phyloP scores from a whole-genome alignment of 2,113 vertebrate genomes.

The Narcine bancroftii region DNA sequence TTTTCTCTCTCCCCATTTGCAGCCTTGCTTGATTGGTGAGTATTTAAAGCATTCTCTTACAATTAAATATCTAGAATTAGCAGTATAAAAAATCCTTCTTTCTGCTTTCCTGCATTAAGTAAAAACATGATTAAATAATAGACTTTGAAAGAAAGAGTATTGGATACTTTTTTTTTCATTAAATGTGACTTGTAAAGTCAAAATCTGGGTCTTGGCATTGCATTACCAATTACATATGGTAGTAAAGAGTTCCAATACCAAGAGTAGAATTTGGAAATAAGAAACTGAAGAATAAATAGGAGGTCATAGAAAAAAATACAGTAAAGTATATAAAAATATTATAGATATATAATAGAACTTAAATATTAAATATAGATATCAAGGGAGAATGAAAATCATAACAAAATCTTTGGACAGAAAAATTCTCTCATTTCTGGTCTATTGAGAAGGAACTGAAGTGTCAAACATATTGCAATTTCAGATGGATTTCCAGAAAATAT shows the following conservation, averaged over 20 bases:
- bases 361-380: background rate
- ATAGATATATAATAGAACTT: background rate
- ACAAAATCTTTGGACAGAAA: background rate
- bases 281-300: background rate
- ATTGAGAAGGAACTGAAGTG: background rate
- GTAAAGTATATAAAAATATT: background rate
- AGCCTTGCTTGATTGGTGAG: too few relatives aligned
- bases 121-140: background rate
- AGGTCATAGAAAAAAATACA: background rate
- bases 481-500: background rate
- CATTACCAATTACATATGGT: background rate
- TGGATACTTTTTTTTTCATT: background rate
- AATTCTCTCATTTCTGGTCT: background rate
- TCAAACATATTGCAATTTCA: background rate
- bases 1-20: too few relatives aligned
- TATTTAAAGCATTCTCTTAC: too few relatives aligned
- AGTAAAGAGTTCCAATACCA: background rate
- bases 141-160: background rate
- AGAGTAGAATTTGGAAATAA: background rate
- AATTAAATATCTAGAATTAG: too few relatives aligned
- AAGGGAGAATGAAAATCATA: background rate
- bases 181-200: background rate
- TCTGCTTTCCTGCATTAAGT: background rate
- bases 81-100: background rate
- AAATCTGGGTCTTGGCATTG: background rate